phyloP scores from a whole-genome alignment of 1,140 invertebrate genomes.

The Epicauta chinensis region DNA sequence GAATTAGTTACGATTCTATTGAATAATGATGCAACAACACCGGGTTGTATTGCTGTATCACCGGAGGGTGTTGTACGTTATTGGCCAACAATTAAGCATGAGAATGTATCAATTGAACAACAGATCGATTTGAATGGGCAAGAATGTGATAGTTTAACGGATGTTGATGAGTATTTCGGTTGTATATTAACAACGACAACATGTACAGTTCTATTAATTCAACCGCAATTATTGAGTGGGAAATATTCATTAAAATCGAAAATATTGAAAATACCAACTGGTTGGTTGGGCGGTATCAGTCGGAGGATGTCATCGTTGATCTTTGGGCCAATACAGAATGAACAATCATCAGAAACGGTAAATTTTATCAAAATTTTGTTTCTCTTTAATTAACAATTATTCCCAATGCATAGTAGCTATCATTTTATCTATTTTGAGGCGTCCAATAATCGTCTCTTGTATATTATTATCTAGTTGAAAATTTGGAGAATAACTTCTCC shows the following conservation, averaged over 20 bases:
- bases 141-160: conserved; percentile 73
- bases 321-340: conserved; percentile 72
- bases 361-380: conserved; percentile 1
- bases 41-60: conserved; percentile 86
- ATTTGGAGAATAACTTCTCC: too few species aligned
- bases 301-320: conserved; percentile 78
- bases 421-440: too few species aligned
- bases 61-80: conserved; percentile 76
- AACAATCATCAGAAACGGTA: conserved; percentile 70
- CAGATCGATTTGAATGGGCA: conserved; percentile 76
- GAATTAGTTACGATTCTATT: conserved; percentile 77
- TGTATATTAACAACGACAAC: conserved; percentile 87
- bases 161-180: conserved; percentile 59
- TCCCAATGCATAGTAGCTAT: too few species aligned
- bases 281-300: conserved; percentile 83
- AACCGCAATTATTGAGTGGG: conserved; percentile 51
- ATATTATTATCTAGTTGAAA: too few species aligned
- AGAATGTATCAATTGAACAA: conserved; percentile 77
- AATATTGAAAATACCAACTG: conserved; percentile 68
- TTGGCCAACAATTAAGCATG: conserved; percentile 86
- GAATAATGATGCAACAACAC: conserved; percentile 45
- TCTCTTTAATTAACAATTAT: neutral
- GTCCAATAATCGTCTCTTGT: too few species aligned
- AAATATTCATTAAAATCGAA: conserved; percentile 63
- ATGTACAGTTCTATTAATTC: conserved; percentile 77